Evolutionary conservation across 2,113 vertebrate species (phyloP).

Genomic region (Cyanoramphus novaezelandiae): DNA sequence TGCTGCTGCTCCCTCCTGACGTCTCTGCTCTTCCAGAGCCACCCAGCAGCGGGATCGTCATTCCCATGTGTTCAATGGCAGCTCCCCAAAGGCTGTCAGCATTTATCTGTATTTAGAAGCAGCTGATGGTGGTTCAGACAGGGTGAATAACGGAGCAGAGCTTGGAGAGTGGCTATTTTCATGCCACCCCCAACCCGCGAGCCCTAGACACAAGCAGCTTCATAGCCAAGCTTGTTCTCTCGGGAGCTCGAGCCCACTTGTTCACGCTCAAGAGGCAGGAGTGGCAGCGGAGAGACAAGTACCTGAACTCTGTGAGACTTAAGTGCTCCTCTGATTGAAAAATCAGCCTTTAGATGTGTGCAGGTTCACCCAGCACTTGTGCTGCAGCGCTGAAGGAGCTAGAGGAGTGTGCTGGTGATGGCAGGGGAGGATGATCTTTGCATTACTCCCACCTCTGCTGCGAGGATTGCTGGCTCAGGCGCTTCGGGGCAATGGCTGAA

Average conservation of each 20-base stretch:
- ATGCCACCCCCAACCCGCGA: not conserved
- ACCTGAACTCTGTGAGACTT: conserved; percentile 40
- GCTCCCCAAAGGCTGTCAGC: not conserved
- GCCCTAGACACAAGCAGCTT: not conserved
- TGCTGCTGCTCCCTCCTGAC: not conserved
- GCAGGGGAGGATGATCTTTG: not conserved
- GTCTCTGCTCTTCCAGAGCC: not conserved
- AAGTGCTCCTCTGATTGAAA: conserved; percentile 54
- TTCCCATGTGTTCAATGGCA: not conserved
- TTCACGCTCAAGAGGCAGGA: not conserved
- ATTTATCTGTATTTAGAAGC: conserved; percentile 6
- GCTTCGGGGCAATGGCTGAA: not conserved
- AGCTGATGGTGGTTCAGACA: conserved; percentile 18
- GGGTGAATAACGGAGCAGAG: not conserved
- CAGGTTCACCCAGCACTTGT: conserved; percentile 20
- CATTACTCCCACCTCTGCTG: not conserved
- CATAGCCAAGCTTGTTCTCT: not conserved
- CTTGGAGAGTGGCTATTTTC: not conserved
- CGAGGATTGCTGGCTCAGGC: not conserved
- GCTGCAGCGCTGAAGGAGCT: not conserved
- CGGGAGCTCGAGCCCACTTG: conserved; percentile 38
- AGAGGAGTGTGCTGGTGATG: not conserved
- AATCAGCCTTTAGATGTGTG: not conserved
- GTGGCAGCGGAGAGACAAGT: conserved; percentile 23
- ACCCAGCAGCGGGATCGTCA: not conserved